Percentiles rank a stretch among this genome's conserved stretches.
Evolutionary conservation across 1,140 invertebrate species (phyloP).

Genomic region (Drosophila sulfurigaster): DNA sequence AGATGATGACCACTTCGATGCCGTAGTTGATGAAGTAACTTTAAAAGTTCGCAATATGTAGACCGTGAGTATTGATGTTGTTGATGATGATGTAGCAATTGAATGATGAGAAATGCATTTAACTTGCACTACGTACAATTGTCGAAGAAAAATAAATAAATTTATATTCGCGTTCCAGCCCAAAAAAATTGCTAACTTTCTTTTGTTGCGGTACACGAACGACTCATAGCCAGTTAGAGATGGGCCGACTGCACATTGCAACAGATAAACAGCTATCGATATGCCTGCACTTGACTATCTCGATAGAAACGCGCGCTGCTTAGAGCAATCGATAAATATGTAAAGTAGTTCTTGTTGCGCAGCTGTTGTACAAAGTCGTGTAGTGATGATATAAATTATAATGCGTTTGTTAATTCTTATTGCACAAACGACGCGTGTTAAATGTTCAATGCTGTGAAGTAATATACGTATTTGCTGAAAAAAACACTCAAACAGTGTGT

Average conservation of each 20-base stretch:
- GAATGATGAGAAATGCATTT: conserved; percentile 11
- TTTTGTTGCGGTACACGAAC: conserved; percentile 42
- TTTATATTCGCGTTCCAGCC: conserved; percentile 19
- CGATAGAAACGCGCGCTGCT: neutral
- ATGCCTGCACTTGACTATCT: neutral
- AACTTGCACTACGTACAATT: conserved; percentile 49
- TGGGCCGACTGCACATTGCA: neutral
- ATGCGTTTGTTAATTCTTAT: conserved; percentile 11
- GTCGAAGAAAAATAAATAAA: conserved; percentile 23
- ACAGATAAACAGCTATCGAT: conserved; percentile 5
- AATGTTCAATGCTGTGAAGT: conserved; percentile 11
- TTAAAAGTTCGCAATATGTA: conserved; percentile 47
- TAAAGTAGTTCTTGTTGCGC: conserved; percentile 19
- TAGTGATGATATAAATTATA: conserved; percentile 32
- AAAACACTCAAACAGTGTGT: neutral
- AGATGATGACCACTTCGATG: conserved; percentile 56
- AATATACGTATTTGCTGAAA: neutral
- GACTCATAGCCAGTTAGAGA: conserved; percentile 44
- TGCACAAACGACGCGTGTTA: conserved; percentile 27
- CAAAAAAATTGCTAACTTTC: conserved; percentile 34
- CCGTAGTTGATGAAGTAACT: conserved; percentile 54
- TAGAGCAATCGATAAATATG: conserved; percentile 2
- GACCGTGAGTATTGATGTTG: conserved; percentile 27
- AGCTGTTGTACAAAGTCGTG: conserved; percentile 29
- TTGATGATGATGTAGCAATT: conserved; percentile 11